Evolutionary conservation across 2,797 vertebrate genomes (phyloP), one percentile per base, ranked within the genome.

Genomic region (Xiphophorus birchmanni): DNA sequence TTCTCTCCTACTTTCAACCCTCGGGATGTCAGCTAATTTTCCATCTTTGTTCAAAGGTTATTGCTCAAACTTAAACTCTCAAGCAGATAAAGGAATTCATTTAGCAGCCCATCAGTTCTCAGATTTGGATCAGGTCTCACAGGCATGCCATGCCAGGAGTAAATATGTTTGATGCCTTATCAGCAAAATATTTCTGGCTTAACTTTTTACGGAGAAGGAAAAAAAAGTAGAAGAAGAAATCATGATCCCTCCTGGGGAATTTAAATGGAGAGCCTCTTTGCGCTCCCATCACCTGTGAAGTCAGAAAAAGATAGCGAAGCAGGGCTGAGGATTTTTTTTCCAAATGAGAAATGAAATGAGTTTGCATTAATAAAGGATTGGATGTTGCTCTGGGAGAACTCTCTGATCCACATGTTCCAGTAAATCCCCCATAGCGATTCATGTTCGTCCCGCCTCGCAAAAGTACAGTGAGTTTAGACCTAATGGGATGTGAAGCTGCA

Each of bases 21-120:
- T 29, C 0, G 44, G 73, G 86, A 88, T 42, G 5, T 26, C 29
- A 7, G 87, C 78, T 93, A 89, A 93, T 93, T 93, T 87, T 82
- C 79, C 54, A 21, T 80, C 85, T 92, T 92, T 94, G 89, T 93
- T 93, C 75, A 67, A 82, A 88, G 92, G 91, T 92, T 92, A 93
- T 93, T 92, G 81, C 92, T 92, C 85, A 90, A 90, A 90, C 81
- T 82, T 48, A 40, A 78, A 91, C 86, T 93, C 86, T 84, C 77
- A 78, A 82, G 80, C 91, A 91, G 93, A 95, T 94, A 94, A 94
- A 93, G 86, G 88, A 94, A 95, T 94, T 94, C 85, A 94, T 94
- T 95, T 94, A 93, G 89, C 88, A 87, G 86, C 87, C 90, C 90
- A 94, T 95, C 92, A 91, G 80, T 93, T 93, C 89, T 88, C 78